Conservation (phyloP, 2,888 invertebrate genomes). For the Caenorhabditis doughertyi region DNA sequence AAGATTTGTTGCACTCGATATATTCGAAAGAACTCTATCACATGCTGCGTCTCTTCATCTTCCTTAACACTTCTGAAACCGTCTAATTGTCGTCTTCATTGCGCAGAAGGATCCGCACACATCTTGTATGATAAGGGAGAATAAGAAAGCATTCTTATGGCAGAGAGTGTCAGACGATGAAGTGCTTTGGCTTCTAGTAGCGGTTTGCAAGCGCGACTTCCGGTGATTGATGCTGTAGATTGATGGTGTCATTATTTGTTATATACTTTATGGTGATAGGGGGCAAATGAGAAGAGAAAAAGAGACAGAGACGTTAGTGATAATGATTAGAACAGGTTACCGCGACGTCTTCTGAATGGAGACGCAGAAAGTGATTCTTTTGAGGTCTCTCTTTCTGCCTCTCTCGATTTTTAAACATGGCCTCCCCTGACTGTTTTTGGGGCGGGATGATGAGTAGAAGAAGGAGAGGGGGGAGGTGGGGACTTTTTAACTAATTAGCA, state of each 20-base stretch:
- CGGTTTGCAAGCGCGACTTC: conserved; percentile 65
- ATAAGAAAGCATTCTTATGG: conserved; percentile 4
- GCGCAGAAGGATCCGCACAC: conserved; percentile 30
- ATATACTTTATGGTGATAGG: conserved; percentile 60
- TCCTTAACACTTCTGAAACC: conserved; percentile 6
- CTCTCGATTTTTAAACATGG: conserved; percentile 53
- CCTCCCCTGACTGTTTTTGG: conserved; percentile 44
- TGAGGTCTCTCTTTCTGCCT: conserved; percentile 22
- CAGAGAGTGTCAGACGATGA: conserved; percentile 38
- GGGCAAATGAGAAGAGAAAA: conserved; percentile 27
- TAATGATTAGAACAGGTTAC: conserved; percentile 48
- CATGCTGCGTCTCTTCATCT: conserved; percentile 30
- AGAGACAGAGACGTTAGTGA: conserved; percentile 44
- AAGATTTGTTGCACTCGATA: conserved; percentile 29
- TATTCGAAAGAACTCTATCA: conserved; percentile 20
- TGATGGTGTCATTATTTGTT: conserved; percentile 63
- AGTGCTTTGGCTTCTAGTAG: conserved; percentile 60
- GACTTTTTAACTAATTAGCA: conserved; percentile 60
- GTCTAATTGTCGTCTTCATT: conserved; percentile 34
- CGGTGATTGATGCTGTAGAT: conserved; percentile 64
- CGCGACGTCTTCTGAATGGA: conserved; percentile 28
- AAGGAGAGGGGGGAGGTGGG: conserved; percentile 16
- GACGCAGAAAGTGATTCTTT: conserved; percentile 38
- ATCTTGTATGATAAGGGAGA: conserved; percentile 48
- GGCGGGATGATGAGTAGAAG: conserved; percentile 29